Conservation (phyloP, 1,140 invertebrate genomes). For the Dinoponera quadriceps region DNA sequence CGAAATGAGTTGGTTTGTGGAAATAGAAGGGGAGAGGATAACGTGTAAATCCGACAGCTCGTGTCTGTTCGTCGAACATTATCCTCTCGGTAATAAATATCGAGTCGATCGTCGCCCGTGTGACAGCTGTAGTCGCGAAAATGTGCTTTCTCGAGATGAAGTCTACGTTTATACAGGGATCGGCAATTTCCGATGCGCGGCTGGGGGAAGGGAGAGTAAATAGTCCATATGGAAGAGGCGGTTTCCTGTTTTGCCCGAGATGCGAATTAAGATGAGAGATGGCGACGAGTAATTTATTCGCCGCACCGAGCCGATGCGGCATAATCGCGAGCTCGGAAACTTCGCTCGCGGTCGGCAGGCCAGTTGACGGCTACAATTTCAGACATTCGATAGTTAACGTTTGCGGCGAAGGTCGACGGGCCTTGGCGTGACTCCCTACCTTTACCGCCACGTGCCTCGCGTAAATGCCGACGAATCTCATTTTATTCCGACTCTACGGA, state of each 20-base stretch:
- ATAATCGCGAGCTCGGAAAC: constrained; percentile 12
- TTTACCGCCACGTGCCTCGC: constrained; percentile 1
- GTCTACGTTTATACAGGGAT: background rate
- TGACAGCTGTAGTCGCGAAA: too few species aligned
- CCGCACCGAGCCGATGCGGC: background rate
- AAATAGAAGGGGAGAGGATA: too few species aligned
- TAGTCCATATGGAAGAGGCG: background rate
- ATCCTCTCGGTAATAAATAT: too few species aligned
- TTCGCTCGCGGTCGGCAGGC: too few species aligned
- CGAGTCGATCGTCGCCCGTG: too few species aligned
- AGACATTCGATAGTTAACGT: constrained; percentile 47
- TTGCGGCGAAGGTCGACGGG: constrained; percentile 45
- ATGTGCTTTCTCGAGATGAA: background rate
- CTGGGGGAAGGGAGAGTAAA: too few species aligned
- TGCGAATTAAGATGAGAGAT: background rate
- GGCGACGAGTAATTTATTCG: constrained; percentile 16
- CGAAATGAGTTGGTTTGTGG: too few species aligned
- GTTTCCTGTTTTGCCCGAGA: constrained; percentile 21
- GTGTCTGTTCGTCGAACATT: too few species aligned
- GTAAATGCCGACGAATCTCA: constrained; percentile 24
- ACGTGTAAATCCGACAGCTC: too few species aligned
- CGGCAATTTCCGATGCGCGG: background rate
- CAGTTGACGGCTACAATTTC: constrained; percentile 1
- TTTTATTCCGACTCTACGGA: background rate
- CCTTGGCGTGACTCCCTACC: constrained; percentile 44